Evolutionary conservation across 2,113 vertebrate species (phyloP), one percentile per base, ranked within the genome.

Genomic region (Nyctereutes procyonoides): DNA sequence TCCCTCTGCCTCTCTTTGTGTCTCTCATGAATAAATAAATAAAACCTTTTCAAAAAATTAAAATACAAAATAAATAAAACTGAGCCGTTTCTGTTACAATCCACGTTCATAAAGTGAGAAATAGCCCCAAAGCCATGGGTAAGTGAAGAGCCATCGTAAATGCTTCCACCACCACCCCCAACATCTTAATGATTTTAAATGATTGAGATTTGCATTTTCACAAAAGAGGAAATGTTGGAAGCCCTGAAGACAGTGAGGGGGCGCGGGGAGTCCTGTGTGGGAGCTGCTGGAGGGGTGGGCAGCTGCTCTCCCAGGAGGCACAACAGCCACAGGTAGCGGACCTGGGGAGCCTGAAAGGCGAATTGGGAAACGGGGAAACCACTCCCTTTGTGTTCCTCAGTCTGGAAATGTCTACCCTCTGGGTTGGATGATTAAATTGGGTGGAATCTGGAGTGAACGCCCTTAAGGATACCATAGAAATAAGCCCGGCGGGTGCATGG

Each of bases 401-500:
- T 2, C 63, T 14, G 71, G 28, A 19, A 32, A 53, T 0, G 53
- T 4, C 15, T 10, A 0, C 1, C 5, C 6, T 19, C 30, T 3
- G 53, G 38, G 5, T 43, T 13, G 4, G 48, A 5, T 1, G 9
- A 15, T 35, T 26, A 24, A 58, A 5, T 3, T 2, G 51, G 38
- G 14, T 14, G 43, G 71, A 43, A 14, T 26, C 5, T 3, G 13
- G 48, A 51, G 24, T 0, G 24, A 30, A 3, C 0, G 6, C 14
- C 81, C 58, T 14, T 30, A 43, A 69, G 69, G 48, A 19, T 15
- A 19, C 2, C 7, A 15, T 35, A 2, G 58, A 9, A 22, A 17
- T n/a, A 11, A 69, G 43, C 38, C 1, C 1, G 38, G 13, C 8
- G 14, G 6, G 12, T 3, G 5, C 8, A 14, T 14, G 3, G 38